Conservation (phyloP, 2,888 invertebrate genomes). For the Sycophila texana region DNA sequence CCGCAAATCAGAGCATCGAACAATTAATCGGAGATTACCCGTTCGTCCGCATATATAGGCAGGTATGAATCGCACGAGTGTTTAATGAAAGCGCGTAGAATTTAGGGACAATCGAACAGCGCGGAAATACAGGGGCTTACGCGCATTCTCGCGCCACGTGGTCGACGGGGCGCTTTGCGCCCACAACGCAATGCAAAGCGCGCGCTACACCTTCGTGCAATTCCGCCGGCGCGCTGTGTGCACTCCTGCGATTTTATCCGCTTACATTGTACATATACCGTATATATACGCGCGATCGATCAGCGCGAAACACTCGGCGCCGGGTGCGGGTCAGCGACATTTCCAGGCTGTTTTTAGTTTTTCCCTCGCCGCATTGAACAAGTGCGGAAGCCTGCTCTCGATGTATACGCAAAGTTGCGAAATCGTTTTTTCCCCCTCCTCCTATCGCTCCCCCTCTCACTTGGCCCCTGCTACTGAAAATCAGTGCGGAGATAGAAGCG, state of each 20-base stretch:
- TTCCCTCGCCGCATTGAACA: background rate
- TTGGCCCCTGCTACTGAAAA: too few species aligned
- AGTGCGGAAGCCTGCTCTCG: background rate
- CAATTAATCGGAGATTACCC: too few species aligned
- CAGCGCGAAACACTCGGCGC: conserved; percentile 22
- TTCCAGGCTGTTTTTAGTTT: conserved; percentile 6
- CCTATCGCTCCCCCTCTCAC: too few species aligned
- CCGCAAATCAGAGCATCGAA: too few species aligned
- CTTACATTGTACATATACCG: background rate
- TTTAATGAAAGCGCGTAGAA: background rate
- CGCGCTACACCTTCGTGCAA: background rate
- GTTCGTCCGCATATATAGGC: background rate
- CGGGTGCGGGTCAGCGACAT: conserved; percentile 43
- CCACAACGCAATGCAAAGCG: background rate
- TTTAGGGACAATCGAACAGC: conserved; percentile 1
- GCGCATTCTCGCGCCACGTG: background rate
- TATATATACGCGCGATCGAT: conserved; percentile 16
- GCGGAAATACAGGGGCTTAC: background rate
- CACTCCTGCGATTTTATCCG: conserved; percentile 1
- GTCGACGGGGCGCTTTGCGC: background rate
- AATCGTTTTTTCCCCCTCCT: background rate
- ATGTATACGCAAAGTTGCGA: background rate
- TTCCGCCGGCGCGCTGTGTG: background rate
- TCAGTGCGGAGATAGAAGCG: too few species aligned
- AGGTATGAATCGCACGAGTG: background rate